A percentile compares a stretch with the other conserved stretches of the same genome.
Evolutionary conservation across 2,888 invertebrate genomes (phyloP).

Genomic region (Melanostoma mellinum): DNA sequence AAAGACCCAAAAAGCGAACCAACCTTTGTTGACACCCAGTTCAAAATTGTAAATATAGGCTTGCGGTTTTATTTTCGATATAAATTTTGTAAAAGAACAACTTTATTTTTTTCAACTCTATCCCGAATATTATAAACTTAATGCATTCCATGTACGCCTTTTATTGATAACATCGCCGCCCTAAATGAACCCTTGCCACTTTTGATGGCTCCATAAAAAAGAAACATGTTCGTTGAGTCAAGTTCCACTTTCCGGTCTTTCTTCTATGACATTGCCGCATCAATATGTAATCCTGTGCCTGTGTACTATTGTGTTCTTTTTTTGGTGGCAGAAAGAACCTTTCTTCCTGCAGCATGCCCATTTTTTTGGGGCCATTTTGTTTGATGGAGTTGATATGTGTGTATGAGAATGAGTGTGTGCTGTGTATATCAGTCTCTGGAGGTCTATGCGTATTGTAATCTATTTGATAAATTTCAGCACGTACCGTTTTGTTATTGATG

Average conservation of each 20-base stretch:
- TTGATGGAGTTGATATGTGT: constrained; percentile 33
- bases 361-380: constrained; percentile 11
- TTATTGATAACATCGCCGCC: neutral
- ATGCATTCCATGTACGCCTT: no score
- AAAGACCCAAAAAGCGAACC: no score
- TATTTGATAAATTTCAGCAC: constrained; percentile 74
- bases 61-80: no score
- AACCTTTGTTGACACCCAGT: no score
- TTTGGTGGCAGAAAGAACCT: constrained; percentile 1
- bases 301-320: neutral
- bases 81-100: no score
- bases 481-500: constrained; percentile 82
- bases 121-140: no score
- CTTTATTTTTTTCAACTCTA: no score
- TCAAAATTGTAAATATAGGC: no score
- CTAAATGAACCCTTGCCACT: neutral
- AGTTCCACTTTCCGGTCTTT: constrained; percentile 53
- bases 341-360: constrained; percentile 8
- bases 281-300: constrained; percentile 29
- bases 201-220: constrained; percentile 41
- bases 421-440: constrained; percentile 27
- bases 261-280: constrained; percentile 58
- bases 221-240: constrained; percentile 34
- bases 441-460: constrained; percentile 43
- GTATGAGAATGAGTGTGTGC: neutral